Evolutionary conservation across 1,140 invertebrate species (phyloP), one percentile per base, ranked within the genome.

Genomic region (Ganaspis sp.): DNA sequence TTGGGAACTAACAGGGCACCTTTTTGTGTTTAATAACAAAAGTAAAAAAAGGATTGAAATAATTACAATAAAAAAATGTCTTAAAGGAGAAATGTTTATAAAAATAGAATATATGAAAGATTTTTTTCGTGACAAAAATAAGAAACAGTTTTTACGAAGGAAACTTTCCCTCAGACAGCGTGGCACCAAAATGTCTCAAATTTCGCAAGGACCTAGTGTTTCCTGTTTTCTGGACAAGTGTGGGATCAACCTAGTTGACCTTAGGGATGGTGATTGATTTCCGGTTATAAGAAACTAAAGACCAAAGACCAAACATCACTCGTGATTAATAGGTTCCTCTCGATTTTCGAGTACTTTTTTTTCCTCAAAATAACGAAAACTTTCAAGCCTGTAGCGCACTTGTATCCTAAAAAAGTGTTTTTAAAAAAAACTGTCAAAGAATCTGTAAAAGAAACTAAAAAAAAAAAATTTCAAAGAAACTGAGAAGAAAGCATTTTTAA

Each of bases 271-370:
- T 15, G 23, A 8, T 64, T 64, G 58, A 64, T 64, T n/a, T 29
- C 23, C 12, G 58, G 26, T 64, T 29, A 6, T 29, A 15, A 29
- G 15, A 29, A 64, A n/a, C 45, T 78, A 53, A 78, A 76, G 74
- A n/a, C n/a, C n/a, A n/a, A n/a, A 84, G 84, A 76, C 49, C 69
- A 84, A 84, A 84, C 78, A 84, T 76, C 77, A 12, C 11, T 53
- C 37, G 64, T 84, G 81, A 85, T 70, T 83, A 80, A 84, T 81
- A 74, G 75, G 58, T 73, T 49, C 23, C 45, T 42, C 74, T 81
- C 45, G 72, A 53, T 74, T 26, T 21, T 58, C 15, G 37, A 78
- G 15, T 21, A 21, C 19, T 23, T 54, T 8, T 11, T 9, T 23
- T 23, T 17, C 17, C n/a, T 19, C 9, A 19, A 19, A 54, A 49